Conservation (phyloP, 2,797 vertebrate genomes). For the Phyllotis vaccarum region DNA sequence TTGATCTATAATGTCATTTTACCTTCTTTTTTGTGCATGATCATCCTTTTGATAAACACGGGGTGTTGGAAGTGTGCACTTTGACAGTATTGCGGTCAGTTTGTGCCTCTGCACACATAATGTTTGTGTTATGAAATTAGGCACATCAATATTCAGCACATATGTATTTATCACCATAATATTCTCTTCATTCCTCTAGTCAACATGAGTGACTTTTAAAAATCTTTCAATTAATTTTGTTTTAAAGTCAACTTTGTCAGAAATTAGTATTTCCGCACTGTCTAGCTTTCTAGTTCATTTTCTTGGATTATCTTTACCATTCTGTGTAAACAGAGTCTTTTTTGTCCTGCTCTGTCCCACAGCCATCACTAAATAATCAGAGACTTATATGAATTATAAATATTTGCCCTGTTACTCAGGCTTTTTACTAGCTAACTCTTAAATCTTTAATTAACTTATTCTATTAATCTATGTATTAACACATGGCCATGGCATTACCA, state of each 20-base stretch:
- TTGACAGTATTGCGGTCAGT: background rate
- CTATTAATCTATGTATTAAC: too few species aligned
- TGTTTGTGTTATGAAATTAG: background rate
- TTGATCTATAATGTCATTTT: background rate
- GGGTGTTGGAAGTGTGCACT: background rate
- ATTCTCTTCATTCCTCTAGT: background rate
- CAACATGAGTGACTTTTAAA: background rate
- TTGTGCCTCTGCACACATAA: background rate
- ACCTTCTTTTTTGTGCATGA: background rate
- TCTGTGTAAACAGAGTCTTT: background rate
- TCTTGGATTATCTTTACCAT: background rate
- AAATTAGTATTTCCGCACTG: background rate
- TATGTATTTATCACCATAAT: background rate
- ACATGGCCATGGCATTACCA: too few species aligned
- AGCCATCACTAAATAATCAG: too few species aligned
- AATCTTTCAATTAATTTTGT: background rate
- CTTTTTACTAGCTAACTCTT: too few species aligned
- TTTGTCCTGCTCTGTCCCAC: too few species aligned
- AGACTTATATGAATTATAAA: too few species aligned
- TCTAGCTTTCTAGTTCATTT: background rate
- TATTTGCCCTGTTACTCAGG: too few species aligned
- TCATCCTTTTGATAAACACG: background rate
- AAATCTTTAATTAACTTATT: too few species aligned
- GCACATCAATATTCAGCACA: background rate
- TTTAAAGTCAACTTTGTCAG: background rate